Base-by-base conservation (phyloP, 2,113 vertebrate genomes). In the Calonectris borealis region DNA sequence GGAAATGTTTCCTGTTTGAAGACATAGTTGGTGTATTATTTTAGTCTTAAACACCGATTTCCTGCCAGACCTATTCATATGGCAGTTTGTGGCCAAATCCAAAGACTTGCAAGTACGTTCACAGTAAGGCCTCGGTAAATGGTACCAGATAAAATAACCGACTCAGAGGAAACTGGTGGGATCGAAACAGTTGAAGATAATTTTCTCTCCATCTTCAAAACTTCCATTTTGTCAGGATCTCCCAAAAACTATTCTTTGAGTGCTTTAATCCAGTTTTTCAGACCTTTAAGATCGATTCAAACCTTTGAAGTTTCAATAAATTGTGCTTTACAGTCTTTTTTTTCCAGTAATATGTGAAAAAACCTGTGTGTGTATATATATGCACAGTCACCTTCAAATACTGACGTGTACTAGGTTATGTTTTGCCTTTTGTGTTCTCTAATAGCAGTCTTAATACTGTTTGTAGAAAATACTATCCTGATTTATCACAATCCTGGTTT, bases 1-100 rank as follows among this genome's bases (percentile, higher is more conserved):
- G 90, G 95, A 94, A 97, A 81, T 92, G 68, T 95, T 98, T 98
- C 86, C 94, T 94, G 68, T 91, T 84, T 96, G 71, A 95, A 94
- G 89, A 88, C 77, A 96, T 96, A 97, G 97, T 90, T 81, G 72
- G 78, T 89, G 69, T 93, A 85, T 96, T 97, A 95, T 96, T 97
- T 86, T 93, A 90, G 94, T 95, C 93, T 71, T 77, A 97, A 95
- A 93, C 55, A 92, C 49, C 57, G 70, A 83, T 79, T 97, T 98
- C 96, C 97, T 97, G 95, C 62, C 95, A 70, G 7, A 62, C 76
- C 58, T 97, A 46, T 93, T 97, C 94, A 92, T 52, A 51, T 65
- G 85, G 62, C 78, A 69, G 66, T 69, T 93, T 93, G 78, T 20
- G 32, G 94, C 58, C 58, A 87, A 82, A 27, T 65, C 69, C 70